These are phyloP conservation scores for Cyprinodon tularosa DNA, from an alignment of 2,113 vertebrate genomes.

Conservation along the genomic window DNA sequence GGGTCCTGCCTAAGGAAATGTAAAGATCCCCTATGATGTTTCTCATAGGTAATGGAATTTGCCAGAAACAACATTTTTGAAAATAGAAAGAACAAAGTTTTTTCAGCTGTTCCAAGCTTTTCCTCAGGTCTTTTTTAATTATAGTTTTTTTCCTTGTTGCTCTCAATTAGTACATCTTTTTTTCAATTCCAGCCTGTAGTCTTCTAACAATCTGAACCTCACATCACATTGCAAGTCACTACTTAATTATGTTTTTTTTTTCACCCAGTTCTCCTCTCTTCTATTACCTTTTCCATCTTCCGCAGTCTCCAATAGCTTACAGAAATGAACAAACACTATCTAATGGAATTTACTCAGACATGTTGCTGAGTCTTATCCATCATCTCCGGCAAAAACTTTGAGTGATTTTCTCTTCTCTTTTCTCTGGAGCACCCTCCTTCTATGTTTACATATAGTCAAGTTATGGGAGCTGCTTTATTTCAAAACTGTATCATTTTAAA, in stretches of 20 bases:
- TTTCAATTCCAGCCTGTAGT: background rate
- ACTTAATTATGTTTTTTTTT: background rate
- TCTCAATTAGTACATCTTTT: no score
- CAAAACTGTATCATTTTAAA: background rate
- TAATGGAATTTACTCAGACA: background rate
- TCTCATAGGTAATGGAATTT: no score
- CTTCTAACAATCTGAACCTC: background rate
- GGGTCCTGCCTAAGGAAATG: no score
- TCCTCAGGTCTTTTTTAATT: no score
- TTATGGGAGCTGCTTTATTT: background rate
- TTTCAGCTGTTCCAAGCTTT: background rate
- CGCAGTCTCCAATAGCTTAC: no score
- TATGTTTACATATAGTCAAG: background rate
- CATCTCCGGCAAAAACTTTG: background rate
- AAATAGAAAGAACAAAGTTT: background rate
- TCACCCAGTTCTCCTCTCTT: background rate
- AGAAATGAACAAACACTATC: background rate
- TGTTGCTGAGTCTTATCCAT: no score
- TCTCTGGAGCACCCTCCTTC: background rate
- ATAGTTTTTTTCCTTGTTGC: background rate
- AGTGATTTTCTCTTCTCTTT: background rate
- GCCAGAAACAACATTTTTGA: no score
- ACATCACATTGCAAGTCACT: background rate
- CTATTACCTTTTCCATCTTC: no score
- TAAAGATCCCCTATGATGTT: no score